Evolutionary conservation across 92 coral and sea anemone species (phyloP), one percentile per base, ranked within the genome.

Genomic region (Zoanthus sansibaricus): DNA sequence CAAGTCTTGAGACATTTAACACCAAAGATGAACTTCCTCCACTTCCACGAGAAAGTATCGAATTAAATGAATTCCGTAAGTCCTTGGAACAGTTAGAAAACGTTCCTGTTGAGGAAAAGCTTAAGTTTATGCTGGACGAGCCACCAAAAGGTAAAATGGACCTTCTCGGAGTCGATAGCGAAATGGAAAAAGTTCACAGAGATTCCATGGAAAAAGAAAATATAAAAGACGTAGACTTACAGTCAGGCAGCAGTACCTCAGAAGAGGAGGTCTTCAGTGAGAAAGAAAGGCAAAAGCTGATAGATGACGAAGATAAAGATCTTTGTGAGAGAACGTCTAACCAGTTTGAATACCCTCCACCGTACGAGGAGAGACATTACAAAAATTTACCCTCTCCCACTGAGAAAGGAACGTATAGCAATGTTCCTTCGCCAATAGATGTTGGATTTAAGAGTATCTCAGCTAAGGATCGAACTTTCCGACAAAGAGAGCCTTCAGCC

Each of bases 281-380:
- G 62, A 91, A 93, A 68, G 98, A 94, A 82, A 92, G 82, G 77
- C 91, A 87, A 13, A 92, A 86, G 47, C 88, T 85, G 6, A 87
- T 88, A 10, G 87, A 83, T 17, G 94, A 92, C 62, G 94, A 93
- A 25, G 96, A 93, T 11, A 93, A 89, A 56, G 96, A 91, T 48
- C 69, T 89, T 55, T 93, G 96, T 83, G 96, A 93, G 83, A 86
- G 94, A 64, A 91, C 92, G 80, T 91, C 96, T 4, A 93, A 91
- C 1, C 90, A 93, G 52, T 94, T 94, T 73, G 84, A 91, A 18
- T 88, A 90, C 42, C 86, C 93, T 71, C 90, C 92, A 18, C 25
- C 91, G 42, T 80, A 80, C 58, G 85, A 80, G 21, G 85, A 80
- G 61, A 80, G 85, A 21, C 49, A 30, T n/a, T 80, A 80, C 46